Conservation (phyloP, 2,113 vertebrate species). For the Anhinga rufa region DNA sequence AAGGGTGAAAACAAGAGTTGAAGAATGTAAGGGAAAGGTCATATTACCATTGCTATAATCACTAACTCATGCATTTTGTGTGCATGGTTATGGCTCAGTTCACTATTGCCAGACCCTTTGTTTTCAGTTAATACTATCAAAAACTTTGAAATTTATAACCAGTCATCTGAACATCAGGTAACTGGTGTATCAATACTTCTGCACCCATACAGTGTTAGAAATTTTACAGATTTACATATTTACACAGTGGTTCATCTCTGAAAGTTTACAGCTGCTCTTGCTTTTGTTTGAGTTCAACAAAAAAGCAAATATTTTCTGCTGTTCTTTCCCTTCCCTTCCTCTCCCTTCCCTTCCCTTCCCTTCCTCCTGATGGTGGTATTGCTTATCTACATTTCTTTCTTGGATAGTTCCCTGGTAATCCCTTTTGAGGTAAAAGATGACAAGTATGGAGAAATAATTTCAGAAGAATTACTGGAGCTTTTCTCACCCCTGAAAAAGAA, state of each 20-base stretch:
- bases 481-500: constrained; percentile 33
- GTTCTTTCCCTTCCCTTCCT: neutral
- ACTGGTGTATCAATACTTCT: neutral
- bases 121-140: neutral
- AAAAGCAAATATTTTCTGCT: neutral
- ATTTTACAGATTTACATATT: neutral
- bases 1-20: neutral
- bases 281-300: neutral
- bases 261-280: neutral
- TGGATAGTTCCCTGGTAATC: neutral
- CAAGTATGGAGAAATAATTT: constrained; percentile 29
- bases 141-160: neutral
- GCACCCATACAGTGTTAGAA: neutral
- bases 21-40: neutral
- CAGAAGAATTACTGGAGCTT: constrained; percentile 43
- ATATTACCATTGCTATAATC: neutral
- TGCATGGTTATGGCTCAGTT: neutral
- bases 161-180: neutral
- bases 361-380: neutral
- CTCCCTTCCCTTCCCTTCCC: neutral
- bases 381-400: constrained; percentile 34
- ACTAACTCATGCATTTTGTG: neutral
- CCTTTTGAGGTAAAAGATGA: neutral
- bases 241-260: neutral
- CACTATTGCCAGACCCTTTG: neutral